Conservation (phyloP, 2,113 vertebrate species). For the Gopherus flavomarginatus region DNA sequence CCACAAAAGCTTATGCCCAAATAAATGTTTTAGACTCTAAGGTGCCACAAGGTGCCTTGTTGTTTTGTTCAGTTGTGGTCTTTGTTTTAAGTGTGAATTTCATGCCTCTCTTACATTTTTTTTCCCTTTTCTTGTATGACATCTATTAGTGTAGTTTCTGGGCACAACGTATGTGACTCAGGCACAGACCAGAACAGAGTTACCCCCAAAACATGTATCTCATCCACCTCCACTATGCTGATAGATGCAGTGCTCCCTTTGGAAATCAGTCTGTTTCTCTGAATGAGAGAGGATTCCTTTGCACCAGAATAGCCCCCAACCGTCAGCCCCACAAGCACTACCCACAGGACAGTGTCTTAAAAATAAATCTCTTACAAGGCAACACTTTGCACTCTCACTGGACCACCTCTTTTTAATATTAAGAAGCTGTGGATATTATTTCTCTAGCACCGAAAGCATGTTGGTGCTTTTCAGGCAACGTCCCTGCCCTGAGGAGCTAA, state of each 20-base stretch:
- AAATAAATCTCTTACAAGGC: not conserved
- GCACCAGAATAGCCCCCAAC: not conserved
- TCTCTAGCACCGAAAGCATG: not conserved
- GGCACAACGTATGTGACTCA: rapidly evolving
- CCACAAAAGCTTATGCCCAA: too few species aligned
- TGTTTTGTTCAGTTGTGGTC: not conserved
- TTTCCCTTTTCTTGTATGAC: not conserved
- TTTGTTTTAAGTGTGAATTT: not conserved
- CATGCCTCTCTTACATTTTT: not conserved
- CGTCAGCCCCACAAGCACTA: not conserved
- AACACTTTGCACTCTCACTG: not conserved
- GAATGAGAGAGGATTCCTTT: not conserved
- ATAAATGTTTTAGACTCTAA: too few species aligned
- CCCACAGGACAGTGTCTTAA: not conserved
- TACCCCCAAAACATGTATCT: not conserved
- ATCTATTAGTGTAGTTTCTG: not conserved
- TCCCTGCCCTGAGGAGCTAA: not conserved
- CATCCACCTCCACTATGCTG: not conserved
- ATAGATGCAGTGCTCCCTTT: not conserved
- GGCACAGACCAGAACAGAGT: not conserved
- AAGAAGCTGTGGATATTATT: not conserved
- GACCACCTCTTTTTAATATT: not conserved
- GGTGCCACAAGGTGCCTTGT: too few species aligned
- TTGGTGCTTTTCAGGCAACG: not conserved
- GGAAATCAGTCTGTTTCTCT: not conserved